Percentiles rank a stretch among this genome's conserved stretches.
phyloP scores from a whole-genome alignment of 35 echinoderm and acorn worm genomes.

The Eucidaris tribuloides region DNA sequence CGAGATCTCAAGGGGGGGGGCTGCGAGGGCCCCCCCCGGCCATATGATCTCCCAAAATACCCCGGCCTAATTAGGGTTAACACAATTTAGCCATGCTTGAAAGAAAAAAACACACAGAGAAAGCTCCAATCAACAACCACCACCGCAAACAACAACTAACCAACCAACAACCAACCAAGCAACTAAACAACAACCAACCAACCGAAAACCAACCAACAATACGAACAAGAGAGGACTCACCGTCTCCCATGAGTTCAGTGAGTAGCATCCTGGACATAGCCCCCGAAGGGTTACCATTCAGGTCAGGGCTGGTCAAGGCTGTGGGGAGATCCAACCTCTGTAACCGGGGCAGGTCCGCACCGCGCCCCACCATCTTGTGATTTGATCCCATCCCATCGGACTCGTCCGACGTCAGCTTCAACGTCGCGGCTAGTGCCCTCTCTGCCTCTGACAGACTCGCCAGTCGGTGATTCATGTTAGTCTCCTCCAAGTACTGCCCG shows the following conservation, averaged over 20 bases:
- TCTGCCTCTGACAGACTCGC: background rate
- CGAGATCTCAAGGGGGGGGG: no score
- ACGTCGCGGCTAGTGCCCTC: background rate
- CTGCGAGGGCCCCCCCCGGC: no score
- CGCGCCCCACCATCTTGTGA: background rate
- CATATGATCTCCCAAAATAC: no score
- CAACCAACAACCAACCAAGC: no score
- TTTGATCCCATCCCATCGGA: background rate
- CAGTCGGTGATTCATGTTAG: background rate
- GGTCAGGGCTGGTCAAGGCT: background rate
- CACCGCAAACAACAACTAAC: no score
- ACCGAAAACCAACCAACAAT: no score
- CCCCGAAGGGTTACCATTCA: background rate
- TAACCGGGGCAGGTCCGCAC: background rate
- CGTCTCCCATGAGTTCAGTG: slow-evolving; percentile 27
- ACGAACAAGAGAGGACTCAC: no score
- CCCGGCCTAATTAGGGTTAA: no score
- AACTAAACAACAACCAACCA: no score
- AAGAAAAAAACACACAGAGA: no score
- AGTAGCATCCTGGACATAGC: background rate
- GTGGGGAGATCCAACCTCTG: background rate
- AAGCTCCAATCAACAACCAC: no score
- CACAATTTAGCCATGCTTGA: no score
- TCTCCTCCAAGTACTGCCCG: background rate
- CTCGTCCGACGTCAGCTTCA: background rate